Percentiles rank a stretch among this genome's conserved stretches.
These are phyloP conservation scores for Ptychodera flava DNA, from an alignment of 35 echinoderm and acorn worm species.

Conservation along the genomic window DNA sequence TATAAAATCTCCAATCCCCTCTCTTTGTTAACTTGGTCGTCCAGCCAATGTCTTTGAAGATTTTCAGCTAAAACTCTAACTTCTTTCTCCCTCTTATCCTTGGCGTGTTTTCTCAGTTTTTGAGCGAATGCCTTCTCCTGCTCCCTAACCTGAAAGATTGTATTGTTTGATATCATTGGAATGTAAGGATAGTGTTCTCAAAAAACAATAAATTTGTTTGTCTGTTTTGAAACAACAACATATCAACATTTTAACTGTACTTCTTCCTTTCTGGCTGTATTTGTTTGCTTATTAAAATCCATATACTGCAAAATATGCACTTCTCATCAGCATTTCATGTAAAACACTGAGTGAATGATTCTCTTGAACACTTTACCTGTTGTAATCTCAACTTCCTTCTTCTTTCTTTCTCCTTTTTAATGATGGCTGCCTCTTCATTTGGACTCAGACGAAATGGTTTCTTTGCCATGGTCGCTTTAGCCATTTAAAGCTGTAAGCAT, in stretches of 20 bases:
- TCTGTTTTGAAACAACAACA: no score
- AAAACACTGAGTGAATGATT: no score
- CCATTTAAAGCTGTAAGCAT: no score
- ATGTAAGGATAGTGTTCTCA: no score
- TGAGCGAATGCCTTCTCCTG: conserved; percentile 74
- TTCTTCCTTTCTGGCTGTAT: no score
- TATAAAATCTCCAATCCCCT: conserved; percentile 41
- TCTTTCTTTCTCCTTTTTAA: conserved; percentile 17
- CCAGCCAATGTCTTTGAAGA: conserved; percentile 53
- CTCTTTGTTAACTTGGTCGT: conserved; percentile 41
- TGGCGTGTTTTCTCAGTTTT: conserved; percentile 37
- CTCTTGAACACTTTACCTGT: no score
- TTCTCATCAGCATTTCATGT: no score
- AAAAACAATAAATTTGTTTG: no score
- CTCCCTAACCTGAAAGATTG: conserved; percentile 67
- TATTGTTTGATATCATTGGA: no score
- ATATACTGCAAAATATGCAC: no score
- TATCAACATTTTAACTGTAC: no score
- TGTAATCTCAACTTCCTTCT: conserved; percentile 19
- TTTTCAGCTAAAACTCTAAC: conserved; percentile 37
- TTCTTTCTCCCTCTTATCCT: conserved; percentile 51
- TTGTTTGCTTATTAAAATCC: no score
- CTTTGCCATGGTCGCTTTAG: neutral
- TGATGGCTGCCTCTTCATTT: conserved; percentile 16
- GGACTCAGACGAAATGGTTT: conserved; percentile 12